phyloP scores from a whole-genome alignment of 2,113 vertebrate species.

The Malurus alboscapulatus region DNA sequence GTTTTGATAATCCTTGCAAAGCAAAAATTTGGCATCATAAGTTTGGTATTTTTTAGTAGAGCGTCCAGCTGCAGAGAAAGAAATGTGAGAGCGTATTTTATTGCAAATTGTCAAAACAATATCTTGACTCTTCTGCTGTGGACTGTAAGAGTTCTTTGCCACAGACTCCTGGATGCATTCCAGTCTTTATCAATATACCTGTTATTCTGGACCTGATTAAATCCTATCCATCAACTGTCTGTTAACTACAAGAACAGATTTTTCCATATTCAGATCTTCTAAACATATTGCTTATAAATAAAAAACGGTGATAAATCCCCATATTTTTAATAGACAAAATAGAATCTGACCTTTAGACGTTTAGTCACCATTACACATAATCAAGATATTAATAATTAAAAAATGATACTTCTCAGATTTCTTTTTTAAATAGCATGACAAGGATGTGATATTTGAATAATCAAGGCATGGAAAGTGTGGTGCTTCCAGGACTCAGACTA shows the following conservation, averaged over 20 bases:
- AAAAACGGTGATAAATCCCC: not conserved
- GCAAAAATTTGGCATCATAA: not conserved
- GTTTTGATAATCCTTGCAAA: not conserved
- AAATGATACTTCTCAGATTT: not conserved
- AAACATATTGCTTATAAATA: not conserved
- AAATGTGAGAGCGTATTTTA: not conserved
- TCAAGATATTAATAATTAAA: not conserved
- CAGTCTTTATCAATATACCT: not conserved
- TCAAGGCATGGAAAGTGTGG: not conserved
- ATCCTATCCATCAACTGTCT: not conserved
- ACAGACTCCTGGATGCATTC: not conserved
- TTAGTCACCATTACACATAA: not conserved
- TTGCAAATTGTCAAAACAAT: not conserved
- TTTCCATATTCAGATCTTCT: not conserved
- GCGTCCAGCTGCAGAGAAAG: not conserved
- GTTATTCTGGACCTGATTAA: not conserved
- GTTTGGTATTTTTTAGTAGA: not conserved
- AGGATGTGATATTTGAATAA: not conserved
- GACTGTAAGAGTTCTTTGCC: not conserved
- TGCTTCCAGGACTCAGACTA: not conserved
- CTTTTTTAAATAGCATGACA: not conserved
- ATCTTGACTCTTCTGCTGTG: not conserved
- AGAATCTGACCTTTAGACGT: not conserved
- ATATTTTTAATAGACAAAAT: not conserved
- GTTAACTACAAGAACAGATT: not conserved